phyloP scores from a whole-genome alignment of 2,888 invertebrate species.

The Trissoscelio sp. region DNA sequence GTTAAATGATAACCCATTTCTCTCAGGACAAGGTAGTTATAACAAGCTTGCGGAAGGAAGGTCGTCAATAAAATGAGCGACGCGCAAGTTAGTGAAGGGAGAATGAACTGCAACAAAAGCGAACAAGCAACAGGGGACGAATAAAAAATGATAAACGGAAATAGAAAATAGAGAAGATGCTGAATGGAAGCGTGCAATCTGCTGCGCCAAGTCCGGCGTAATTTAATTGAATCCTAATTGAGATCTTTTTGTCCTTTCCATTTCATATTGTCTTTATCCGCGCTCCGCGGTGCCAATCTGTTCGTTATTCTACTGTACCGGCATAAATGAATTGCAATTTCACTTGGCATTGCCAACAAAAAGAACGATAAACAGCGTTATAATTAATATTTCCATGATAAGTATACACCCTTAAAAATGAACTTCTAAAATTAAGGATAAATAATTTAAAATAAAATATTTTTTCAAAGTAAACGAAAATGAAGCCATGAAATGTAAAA shows the following conservation, averaged over 20 bases:
- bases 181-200: constrained; percentile 29
- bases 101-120: constrained; percentile 25
- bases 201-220: constrained; percentile 35
- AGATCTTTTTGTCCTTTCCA: constrained; percentile 33
- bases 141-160: constrained; percentile 21
- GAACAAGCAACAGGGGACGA: background rate
- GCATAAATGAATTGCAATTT: constrained; percentile 17
- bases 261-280: constrained; percentile 19
- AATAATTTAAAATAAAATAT: too few relatives aligned
- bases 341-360: constrained; percentile 20
- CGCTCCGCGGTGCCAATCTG: background rate
- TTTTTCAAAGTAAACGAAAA: too few relatives aligned
- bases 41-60: constrained; percentile 9
- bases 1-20: constrained; percentile 10
- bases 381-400: too few relatives aligned
- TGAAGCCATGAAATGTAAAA: too few relatives aligned
- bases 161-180: constrained; percentile 17
- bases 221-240: constrained; percentile 57
- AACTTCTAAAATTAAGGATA: too few relatives aligned
- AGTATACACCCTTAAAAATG: too few relatives aligned
- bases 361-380: constrained; percentile 2
- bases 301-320: constrained; percentile 15
- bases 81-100: constrained; percentile 11
- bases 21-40: constrained; percentile 5
- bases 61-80: background rate